phyloP scores from a whole-genome alignment of 2,888 invertebrate genomes.

The Drosophila colorata region DNA sequence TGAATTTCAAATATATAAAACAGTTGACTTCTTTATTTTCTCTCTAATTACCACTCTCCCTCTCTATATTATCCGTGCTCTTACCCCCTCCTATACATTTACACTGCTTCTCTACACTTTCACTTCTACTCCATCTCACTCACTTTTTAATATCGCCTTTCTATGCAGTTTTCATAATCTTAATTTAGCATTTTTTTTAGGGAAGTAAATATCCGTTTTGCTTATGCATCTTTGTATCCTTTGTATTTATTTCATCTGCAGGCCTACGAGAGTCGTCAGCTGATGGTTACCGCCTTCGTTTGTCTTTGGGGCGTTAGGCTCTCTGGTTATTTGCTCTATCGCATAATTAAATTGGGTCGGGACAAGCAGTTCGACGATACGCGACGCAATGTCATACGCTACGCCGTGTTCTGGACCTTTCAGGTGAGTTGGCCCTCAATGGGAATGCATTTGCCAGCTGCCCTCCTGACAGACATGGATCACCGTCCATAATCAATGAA shows the following conservation, averaged over 20 bases:
- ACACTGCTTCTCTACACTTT: not conserved
- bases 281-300: slow-evolving; percentile 95
- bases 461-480: not conserved
- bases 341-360: slow-evolving; percentile 95
- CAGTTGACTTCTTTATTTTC: too few species aligned
- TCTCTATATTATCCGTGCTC: not conserved
- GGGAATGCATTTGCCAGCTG: slow-evolving; percentile 5
- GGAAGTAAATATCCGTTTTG: too few species aligned
- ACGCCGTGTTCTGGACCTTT: slow-evolving; percentile 97
- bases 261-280: slow-evolving; percentile 94
- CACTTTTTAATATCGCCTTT: not conserved
- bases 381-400: slow-evolving; percentile 93
- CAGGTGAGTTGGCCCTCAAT: slow-evolving; percentile 87
- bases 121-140: too few species aligned
- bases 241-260: slow-evolving; percentile 4
- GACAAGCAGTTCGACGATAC: slow-evolving; percentile 96
- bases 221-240: too few species aligned
- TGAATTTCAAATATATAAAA: too few species aligned
- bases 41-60: too few species aligned
- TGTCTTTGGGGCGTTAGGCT: slow-evolving; percentile 95
- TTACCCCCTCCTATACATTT: not conserved
- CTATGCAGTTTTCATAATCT: not conserved
- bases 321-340: slow-evolving; percentile 94
- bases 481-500: slow-evolving; percentile 57
- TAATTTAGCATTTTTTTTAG: too few species aligned